These are phyloP conservation scores for Brachyistius frenatus DNA, from an alignment of 2,113 vertebrate species.

Conservation along the genomic window DNA sequence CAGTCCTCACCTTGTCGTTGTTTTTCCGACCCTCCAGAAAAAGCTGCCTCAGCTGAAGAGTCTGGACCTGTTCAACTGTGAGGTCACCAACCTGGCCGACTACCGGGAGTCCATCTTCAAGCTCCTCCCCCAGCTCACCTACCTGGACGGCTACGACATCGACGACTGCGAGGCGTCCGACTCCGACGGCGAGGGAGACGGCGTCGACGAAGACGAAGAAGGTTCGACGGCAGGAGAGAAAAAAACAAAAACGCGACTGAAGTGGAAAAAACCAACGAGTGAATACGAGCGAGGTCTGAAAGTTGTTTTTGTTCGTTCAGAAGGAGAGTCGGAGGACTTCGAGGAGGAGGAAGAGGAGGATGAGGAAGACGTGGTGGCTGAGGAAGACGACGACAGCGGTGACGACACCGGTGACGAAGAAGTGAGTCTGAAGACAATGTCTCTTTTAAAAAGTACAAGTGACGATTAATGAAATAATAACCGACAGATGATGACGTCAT, in stretches of 20 bases:
- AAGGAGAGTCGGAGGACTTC: slow-evolving; percentile 83
- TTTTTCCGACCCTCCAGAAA: slow-evolving; percentile 74
- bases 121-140: slow-evolving; percentile 87
- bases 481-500: too few relatives aligned
- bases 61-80: slow-evolving; percentile 88
- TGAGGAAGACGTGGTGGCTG: slow-evolving; percentile 73
- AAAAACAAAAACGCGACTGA: neutral
- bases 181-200: slow-evolving; percentile 86
- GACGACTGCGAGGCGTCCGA: slow-evolving; percentile 87
- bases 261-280: too few relatives aligned
- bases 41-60: slow-evolving; percentile 85
- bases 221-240: neutral
- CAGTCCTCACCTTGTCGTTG: too few relatives aligned
- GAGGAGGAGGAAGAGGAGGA: slow-evolving; percentile 88
- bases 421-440: slow-evolving; percentile 32
- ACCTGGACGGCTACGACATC: slow-evolving; percentile 87
- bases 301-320: slow-evolving; percentile 20
- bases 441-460: too few relatives aligned
- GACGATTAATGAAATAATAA: too few relatives aligned
- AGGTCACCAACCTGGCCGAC: slow-evolving; percentile 89
- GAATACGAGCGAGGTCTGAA: too few relatives aligned
- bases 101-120: slow-evolving; percentile 88
- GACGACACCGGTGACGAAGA: slow-evolving; percentile 76
- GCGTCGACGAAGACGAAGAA: slow-evolving; percentile 86
- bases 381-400: slow-evolving; percentile 76